Base-by-base conservation (phyloP, 2,113 vertebrate genomes). In the Paraplagusia blochii region DNA sequence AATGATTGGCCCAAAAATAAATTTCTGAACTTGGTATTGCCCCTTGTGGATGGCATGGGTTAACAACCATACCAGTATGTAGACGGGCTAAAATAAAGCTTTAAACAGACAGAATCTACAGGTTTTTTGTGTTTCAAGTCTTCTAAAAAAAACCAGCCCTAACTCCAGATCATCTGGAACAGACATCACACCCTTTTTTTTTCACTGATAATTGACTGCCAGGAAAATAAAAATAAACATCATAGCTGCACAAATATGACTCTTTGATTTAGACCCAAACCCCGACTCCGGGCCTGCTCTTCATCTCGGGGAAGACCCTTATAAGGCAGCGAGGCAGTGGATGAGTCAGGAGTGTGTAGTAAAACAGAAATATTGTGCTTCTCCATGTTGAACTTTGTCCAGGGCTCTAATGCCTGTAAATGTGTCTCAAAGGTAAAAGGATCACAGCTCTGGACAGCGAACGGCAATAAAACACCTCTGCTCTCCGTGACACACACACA, bases 191-290 rank as follows among this genome's bases (percentile, higher is more conserved):
- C 61, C 58, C 42, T 72, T 83, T 81, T 76, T 75, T 77, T 63
- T 17, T 15, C 68, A 61, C 59, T 38, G 76, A 63, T 81, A 69
- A 44, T 58, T 71, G 34, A 54, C 36, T 71, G 83, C 82, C 85
- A 86, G 83, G 82, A 88, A 87, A 87, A 29, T 29, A 29, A 29
- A 29, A 29, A 29, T 29, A 29, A 83, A 85, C 80, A 77, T 77
- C 76, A 84, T 84, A 76, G 83, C 75, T 69, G 64, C 44, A 59
- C 54, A 18, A 78, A 70, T 76, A 72, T 71, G 72, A 60, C 66
- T 64, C 63, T 73, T 85, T 81, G 83, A 85, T 58, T 83, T 45
- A 3, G 50, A 82, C 79, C 82, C 80, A 86, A 85, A 76, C 33
- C 46, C 62, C 61, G 67, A 82, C 56, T 81, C 69, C 46, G 52